Conservation (phyloP, 2,113 vertebrate species). For the Menidia beryllina region DNA sequence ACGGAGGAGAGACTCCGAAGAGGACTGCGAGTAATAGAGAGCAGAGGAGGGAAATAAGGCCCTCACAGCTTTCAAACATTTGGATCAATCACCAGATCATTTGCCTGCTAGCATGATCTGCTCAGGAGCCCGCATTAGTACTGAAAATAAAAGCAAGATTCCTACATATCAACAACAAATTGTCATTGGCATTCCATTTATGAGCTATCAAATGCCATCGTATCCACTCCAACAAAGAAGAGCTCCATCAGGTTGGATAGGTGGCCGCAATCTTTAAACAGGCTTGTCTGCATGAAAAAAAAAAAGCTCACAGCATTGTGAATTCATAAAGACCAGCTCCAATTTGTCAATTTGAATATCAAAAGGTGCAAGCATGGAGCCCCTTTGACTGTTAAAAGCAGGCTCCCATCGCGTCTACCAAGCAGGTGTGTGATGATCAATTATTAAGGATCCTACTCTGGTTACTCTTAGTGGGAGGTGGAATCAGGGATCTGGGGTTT, state of each 20-base stretch:
- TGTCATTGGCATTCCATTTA: slow-evolving; percentile 96
- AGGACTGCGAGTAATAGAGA: slow-evolving; percentile 54
- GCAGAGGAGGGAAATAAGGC: slow-evolving; percentile 60
- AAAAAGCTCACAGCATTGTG: slow-evolving; percentile 61
- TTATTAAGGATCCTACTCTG: slow-evolving; percentile 97
- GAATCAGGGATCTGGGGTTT: slow-evolving; percentile 81
- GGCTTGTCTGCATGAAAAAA: slow-evolving; percentile 86
- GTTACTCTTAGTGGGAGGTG: slow-evolving; percentile 89
- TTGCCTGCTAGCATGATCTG: slow-evolving; percentile 92
- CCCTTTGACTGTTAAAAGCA: slow-evolving; percentile 89
- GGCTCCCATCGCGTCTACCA: slow-evolving; percentile 91
- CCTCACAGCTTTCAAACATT: slow-evolving; percentile 85
- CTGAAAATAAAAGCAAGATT: slow-evolving; percentile 84
- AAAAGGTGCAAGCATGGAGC: slow-evolving; percentile 91
- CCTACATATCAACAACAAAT: slow-evolving; percentile 89
- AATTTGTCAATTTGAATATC: slow-evolving; percentile 99
- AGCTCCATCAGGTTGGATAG: slow-evolving; percentile 89
- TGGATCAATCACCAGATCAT: slow-evolving; percentile 90
- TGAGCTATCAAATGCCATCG: slow-evolving; percentile 94
- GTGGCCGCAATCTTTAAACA: slow-evolving; percentile 89
- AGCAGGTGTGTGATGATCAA: slow-evolving; percentile 99
- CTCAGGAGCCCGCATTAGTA: slow-evolving; percentile 83
- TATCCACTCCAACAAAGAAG: slow-evolving; percentile 86
- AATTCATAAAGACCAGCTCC: slow-evolving; percentile 90
- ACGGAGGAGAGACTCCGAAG: slow-evolving; percentile 37